Evolutionary conservation across 2,888 invertebrate species (phyloP), one percentile per base, ranked within the genome.

Genomic region (Drosophila peninsularis): DNA sequence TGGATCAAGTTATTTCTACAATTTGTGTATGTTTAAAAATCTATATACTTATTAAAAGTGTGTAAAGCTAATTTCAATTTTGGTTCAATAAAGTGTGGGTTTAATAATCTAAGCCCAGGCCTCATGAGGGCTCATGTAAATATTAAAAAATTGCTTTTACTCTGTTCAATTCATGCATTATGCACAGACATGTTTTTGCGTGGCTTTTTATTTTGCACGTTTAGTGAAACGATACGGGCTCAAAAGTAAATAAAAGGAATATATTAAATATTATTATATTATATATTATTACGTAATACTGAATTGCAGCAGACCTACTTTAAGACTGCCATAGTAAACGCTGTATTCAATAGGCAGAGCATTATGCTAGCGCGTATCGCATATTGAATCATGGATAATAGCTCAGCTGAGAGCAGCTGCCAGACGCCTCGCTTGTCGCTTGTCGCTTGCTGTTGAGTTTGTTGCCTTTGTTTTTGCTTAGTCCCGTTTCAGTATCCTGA

Each of bases 401-500:
- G 17, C 45, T 50, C 27, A 57, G 37, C 45, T 52, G 52, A 52
- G 32, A 53, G 37, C 62, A 37, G 56, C 36, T 55, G 52, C 60
- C 58, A 32, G 45, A 14, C 21, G 30, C 14, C 42, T 42, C 39
- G 42, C 49, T 61, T 30, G 41, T 50, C 41, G 42, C 49, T 61
- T 30, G 37, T 50, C 41, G 50, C 19, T 53, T 30, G 19, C 60
- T 67, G 72, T 64, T 37, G 44, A 32, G 37, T 56, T 63, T 37
- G 52, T n/a, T 63, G 50, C 37, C 45, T 50, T 32, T 64, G 17
- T 49, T 58, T 30, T 21, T 42, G 41, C 53, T 44, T 62, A 42
- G 44, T 24, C 30, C 13, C 32, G 44, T 30, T 53, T n/a, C 44
- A 44, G 30, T 27, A 49, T 53, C 56, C 78, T 85, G 82, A 88